Evolutionary conservation across 2,888 invertebrate genomes (phyloP), one percentile per base, ranked within the genome.

Genomic region (Trichogramma dendrolimi): DNA sequence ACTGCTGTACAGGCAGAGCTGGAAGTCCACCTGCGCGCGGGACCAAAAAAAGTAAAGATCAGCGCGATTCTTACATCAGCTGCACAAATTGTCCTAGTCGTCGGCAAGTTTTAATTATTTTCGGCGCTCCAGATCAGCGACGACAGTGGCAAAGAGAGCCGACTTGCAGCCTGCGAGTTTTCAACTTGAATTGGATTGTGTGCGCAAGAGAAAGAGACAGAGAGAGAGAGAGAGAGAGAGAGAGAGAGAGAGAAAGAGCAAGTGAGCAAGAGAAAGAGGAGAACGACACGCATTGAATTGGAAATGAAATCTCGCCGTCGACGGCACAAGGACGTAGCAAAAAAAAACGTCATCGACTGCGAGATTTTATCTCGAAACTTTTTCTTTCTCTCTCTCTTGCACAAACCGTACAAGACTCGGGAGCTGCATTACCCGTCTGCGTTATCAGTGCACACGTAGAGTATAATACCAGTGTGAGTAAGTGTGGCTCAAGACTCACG

Each of bases 11-110:
- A 72, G 60, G 55, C 76, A 74, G 64, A 81, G 61, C 75, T 82
- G 82, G 62, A 81, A 82, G 68, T 82, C 82, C 55, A 82, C 80
- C 82, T 82, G 71, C 1, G 80, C 79, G 50, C 11, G 42, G 7
- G 7, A 42, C 47, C n/a, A 27, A 27, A 27, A 7, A 66, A n/a
- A 49, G 49, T 42, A 52, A 51, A 48, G 14, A n/a, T 56, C 41
- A 10, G 8, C 1, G 27, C 27, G 27, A 27, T 27, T 27, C 27
- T 27, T 27, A 27, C 27, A 27, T 27, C 27, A 2, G 27, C 27
- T 27, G 27, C 27, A 27, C 27, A 27, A 27, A 27, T 27, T 27
- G 27, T 27, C 27, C 27, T 2, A 27, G 27, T 27, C 27, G 27
- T 27, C 5, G 40, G n/a, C 38, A 48, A 54, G 51, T 56, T 61